Percentiles rank a stretch among this genome's conserved stretches.
These are phyloP conservation scores for Halocynthia aurantium DNA, from an alignment of 23 tunicate species.

Conservation along the genomic window DNA sequence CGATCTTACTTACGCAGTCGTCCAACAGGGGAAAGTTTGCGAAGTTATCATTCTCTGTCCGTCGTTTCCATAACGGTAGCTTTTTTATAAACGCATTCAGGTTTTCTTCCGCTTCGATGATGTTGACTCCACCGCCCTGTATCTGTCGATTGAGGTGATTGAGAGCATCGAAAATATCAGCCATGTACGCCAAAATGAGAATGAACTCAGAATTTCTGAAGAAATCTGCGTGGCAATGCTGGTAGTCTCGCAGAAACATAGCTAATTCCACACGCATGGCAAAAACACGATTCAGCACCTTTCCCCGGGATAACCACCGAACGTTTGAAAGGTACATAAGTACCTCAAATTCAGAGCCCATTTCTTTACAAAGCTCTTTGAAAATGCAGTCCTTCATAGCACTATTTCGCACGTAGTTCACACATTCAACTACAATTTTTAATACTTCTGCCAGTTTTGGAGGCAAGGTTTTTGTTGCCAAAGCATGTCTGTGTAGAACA, in stretches of 20 bases:
- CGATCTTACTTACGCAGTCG: conserved; percentile 37
- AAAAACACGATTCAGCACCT: conserved; percentile 36
- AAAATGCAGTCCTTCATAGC: conserved; percentile 33
- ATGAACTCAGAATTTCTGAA: conserved; percentile 40
- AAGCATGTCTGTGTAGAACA: too few relatives aligned
- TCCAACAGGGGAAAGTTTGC: conserved; percentile 49
- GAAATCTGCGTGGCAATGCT: conserved; percentile 37
- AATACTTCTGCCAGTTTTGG: conserved; percentile 65
- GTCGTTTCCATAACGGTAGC: conserved; percentile 26
- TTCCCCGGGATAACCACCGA: conserved; percentile 45
- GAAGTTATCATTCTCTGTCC: conserved; percentile 23
- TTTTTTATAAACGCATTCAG: conserved; percentile 29
- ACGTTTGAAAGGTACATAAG: conserved; percentile 51
- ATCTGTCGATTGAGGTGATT: too few relatives aligned
- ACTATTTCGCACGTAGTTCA: conserved; percentile 43
- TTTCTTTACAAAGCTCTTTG: conserved; percentile 44
- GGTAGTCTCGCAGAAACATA: conserved; percentile 54
- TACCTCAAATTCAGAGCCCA: conserved; percentile 55
- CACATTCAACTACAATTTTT: conserved; percentile 42
- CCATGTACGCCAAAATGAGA: conserved; percentile 58
- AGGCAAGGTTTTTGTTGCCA: conserved; percentile 54
- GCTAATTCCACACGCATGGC: conserved; percentile 60
- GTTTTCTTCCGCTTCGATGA: conserved; percentile 42
- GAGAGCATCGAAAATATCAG: conserved; percentile 54
- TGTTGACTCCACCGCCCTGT: conserved; percentile 49